Base-by-base conservation (phyloP, 2,888 invertebrate species). In the Plagodis dolabraria region DNA sequence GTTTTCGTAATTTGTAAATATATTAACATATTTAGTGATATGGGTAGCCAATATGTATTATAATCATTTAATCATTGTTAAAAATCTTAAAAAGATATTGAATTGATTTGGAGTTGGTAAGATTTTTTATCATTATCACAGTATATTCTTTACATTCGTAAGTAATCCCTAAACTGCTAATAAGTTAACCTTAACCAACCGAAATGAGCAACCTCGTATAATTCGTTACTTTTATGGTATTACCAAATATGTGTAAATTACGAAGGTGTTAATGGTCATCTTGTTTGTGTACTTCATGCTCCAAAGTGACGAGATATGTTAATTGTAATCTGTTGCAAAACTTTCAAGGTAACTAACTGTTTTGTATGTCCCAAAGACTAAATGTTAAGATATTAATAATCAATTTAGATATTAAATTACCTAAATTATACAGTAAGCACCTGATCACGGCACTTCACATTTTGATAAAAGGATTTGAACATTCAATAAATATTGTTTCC, bases 271-370 rank as follows among this genome's bases (percentile, higher is more conserved):
- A 77, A 77, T 66, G 64, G 57, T 63, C 60, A 68, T 66, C 63
- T 60, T 68, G 67, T 60, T 68, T 76, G 71, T 77, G 73, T 76
- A 64, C 71, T 63, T 53, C 64, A 67, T 70, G 68, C 62, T 71
- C 72, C 33, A 9, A 72, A 68, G 71, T 64, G 57, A 67, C 53
- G 48, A 64, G 47, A 67, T 60, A 40, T 40, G 60, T 58, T 62
- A 67, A 71, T 61, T 57, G 65, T 65, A 66, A 71, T 72, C 50
- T 68, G 72, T 83, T 83, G 79, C 80, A 70, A 79, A 78, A 83
- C 72, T 72, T 74, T 76, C 79, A 79, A 83, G 78, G 74, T 54
- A 55, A 64, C 57, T 62, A 65, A 22, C 22, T 68, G 55, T 68
- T 72, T 75, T 54, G 50, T 52, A 34, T 43, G 0, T 44, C 6